Evolutionary conservation across 1,140 invertebrate genomes (phyloP).

Genomic region (Ceratina calcarata): DNA sequence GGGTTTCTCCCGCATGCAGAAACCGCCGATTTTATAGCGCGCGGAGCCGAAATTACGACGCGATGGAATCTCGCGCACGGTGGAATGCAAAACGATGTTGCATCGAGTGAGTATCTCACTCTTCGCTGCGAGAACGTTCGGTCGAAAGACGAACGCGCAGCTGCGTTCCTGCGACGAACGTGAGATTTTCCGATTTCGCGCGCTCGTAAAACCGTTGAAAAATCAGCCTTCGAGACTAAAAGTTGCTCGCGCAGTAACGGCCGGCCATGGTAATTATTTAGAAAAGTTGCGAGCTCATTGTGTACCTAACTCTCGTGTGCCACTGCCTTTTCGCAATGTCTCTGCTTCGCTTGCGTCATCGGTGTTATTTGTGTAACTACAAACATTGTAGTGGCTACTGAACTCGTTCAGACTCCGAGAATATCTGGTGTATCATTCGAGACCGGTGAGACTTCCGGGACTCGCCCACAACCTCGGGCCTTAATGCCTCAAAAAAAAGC

Average conservation of each 20-base stretch:
- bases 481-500: no score
- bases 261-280: not conserved
- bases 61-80: slow-evolving; percentile 12
- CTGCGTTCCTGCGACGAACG: not conserved
- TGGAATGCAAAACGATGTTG: slow-evolving; percentile 15
- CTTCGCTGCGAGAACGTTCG: not conserved
- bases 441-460: no score
- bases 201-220: not conserved
- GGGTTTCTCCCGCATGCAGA: slow-evolving; percentile 1
- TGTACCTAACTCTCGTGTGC: not conserved
- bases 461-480: no score
- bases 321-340: not conserved
- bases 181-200: not conserved
- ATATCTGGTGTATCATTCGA: no score
- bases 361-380: not conserved
- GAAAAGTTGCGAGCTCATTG: not conserved
- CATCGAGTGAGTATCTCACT: not conserved
- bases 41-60: slow-evolving; percentile 11
- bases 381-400: not conserved
- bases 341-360: not conserved
- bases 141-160: not conserved
- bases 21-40: slow-evolving; percentile 30
- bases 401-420: not conserved
- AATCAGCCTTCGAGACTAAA: not conserved
- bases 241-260: not conserved